Base-by-base conservation (phyloP, 2,797 vertebrate genomes). In the Malacoraja senta region DNA sequence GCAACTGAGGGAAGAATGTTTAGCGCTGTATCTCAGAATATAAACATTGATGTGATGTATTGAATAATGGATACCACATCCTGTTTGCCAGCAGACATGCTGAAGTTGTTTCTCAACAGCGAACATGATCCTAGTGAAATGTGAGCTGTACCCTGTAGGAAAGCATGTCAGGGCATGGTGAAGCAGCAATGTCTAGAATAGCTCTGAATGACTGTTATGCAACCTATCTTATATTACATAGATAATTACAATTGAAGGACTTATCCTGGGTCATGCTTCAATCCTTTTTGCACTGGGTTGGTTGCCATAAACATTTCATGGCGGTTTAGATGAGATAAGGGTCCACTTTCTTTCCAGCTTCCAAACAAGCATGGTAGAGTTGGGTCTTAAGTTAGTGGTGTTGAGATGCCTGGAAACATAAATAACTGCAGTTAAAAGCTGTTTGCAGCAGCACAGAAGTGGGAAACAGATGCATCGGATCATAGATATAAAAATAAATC, bases 121-220 rank as follows among this genome's bases (percentile, higher is more conserved):
- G 96, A 95, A 96, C 96, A 93, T 71, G 93, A 95, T 96, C 96
- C 93, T 65, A 93, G 95, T 96, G 95, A 94, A 93, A 93, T n/a
- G 53, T 0, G 93, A 93, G 94, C 38, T 76, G 72, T 53, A 92
- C 90, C 90, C 35, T n/a, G 94, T 94, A 94, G 0, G 38, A 95
- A 95, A 95, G 94, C 96, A 95, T 95, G 96, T 96, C 94, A 94
- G 95, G 95, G 94, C 96, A 94, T 95, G 95, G 94, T 95, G 93
- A 90, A 94, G 95, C 95, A 95, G 94, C 78, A 94, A 94, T n/a
- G 93, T 95, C 95, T 93, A 93, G 95, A 96, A 96, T 96, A 96
- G 95, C 95, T 95, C 93, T 8, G 13, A 53, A 94, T 94, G 94
- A 94, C 93, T 93, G 94, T 94, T 94, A 94, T 94, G 95, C 94